These are phyloP conservation scores for Dunckerocampus dactyliophorus DNA, from an alignment of 2,113 vertebrate genomes.

Conservation along the genomic window DNA sequence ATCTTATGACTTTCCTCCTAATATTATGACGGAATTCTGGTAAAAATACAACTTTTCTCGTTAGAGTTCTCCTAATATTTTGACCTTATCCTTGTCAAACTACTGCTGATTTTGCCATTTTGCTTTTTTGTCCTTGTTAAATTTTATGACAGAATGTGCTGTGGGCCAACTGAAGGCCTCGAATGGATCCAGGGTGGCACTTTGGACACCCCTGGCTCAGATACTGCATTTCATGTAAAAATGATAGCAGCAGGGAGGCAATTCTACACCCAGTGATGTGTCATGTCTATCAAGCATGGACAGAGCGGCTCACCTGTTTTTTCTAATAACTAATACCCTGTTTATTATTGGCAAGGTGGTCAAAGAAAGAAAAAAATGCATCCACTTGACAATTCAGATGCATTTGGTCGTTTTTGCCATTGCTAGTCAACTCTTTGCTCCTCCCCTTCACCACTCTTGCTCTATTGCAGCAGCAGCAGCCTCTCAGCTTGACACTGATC, in stretches of 20 bases:
- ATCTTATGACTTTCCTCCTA: too few species aligned
- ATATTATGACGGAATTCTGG: too few species aligned
- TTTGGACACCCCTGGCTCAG: neutral
- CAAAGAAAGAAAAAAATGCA: slow-evolving; percentile 34
- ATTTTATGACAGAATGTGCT: neutral
- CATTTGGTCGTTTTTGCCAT: slow-evolving; percentile 32
- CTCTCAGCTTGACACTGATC: slow-evolving; percentile 45
- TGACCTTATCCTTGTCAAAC: too few species aligned
- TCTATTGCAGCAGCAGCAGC: too few species aligned
- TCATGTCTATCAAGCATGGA: slow-evolving; percentile 43
- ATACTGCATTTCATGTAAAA: slow-evolving; percentile 2
- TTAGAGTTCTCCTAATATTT: too few species aligned
- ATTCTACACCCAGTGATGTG: slow-evolving; percentile 26
- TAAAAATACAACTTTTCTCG: too few species aligned
- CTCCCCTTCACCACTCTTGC: slow-evolving; percentile 34
- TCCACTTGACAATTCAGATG: slow-evolving; percentile 18
- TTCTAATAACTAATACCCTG: slow-evolving; percentile 69
- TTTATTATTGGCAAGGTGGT: slow-evolving; percentile 59
- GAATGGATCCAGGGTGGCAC: too few species aligned
- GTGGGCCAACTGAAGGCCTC: too few species aligned
- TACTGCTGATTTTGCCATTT: too few species aligned
- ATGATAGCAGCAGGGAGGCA: slow-evolving; percentile 20
- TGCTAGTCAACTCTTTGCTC: slow-evolving; percentile 42
- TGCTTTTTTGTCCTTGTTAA: neutral
- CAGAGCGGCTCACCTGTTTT: slow-evolving; percentile 30